Conservation (phyloP, 2,113 vertebrate genomes). For the Heterocephalus glaber region DNA sequence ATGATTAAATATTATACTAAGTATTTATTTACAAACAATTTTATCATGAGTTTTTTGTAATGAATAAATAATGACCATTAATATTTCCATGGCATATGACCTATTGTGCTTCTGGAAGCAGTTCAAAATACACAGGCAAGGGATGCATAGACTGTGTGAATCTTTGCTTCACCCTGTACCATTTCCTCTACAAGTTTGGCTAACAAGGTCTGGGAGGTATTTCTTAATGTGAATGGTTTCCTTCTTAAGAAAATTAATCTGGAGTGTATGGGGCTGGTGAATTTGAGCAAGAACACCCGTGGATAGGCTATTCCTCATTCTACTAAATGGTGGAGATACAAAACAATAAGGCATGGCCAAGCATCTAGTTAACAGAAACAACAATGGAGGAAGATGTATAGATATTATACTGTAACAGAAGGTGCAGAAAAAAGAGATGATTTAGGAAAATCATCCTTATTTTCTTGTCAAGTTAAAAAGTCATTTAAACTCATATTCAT, state of each 20-base stretch:
- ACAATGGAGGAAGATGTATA: neutral
- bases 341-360: neutral
- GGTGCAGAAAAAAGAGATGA: neutral
- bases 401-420: neutral
- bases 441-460: neutral
- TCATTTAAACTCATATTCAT: neutral
- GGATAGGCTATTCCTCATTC: neutral
- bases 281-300: neutral
- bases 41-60: neutral
- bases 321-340: neutral
- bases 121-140: neutral
- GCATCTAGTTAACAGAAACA: neutral
- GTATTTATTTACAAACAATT: neutral
- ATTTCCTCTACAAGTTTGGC: neutral
- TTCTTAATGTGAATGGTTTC: neutral
- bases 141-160: neutral
- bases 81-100: neutral
- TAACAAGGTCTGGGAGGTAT: neutral
- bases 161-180: neutral
- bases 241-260: neutral
- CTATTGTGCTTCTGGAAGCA: neutral
- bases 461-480: neutral
- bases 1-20: neutral
- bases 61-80: neutral
- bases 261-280: neutral